Conservation (phyloP, 2,888 invertebrate genomes). For the Gandaritis pyraliata region DNA sequence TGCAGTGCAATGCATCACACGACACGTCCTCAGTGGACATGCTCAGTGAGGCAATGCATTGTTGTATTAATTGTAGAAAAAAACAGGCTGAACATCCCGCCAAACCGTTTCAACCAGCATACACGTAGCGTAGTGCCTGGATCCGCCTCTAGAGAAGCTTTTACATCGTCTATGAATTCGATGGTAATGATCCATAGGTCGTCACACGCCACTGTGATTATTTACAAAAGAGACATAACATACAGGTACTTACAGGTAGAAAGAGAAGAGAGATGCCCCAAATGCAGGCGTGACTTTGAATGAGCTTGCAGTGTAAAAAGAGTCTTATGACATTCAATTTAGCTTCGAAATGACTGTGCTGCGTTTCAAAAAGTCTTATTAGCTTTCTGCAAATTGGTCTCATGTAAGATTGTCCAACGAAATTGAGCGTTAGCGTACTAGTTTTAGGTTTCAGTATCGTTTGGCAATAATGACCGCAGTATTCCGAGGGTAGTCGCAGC, state of each 20-base stretch:
- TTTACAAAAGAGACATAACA: constrained; percentile 34
- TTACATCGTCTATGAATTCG: no score
- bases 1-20: no score
- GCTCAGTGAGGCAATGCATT: no score
- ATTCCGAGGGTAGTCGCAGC: no score
- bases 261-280: constrained; percentile 19
- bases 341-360: background rate
- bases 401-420: background rate
- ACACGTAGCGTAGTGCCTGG: no score
- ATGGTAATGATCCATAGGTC: constrained; percentile 54
- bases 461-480: background rate
- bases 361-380: background rate
- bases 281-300: constrained; percentile 12
- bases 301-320: constrained; percentile 12
- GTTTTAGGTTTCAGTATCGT: background rate
- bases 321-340: background rate
- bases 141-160: no score
- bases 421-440: background rate
- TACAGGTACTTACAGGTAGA: background rate
- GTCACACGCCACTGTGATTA: constrained; percentile 48
- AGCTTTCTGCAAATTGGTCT: no score
- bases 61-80: no score
- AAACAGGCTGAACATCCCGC: no score
- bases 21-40: no score
- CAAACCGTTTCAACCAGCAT: no score